Evolutionary conservation across 2,797 vertebrate species (phyloP).

Genomic region (Gouania willdenowi): DNA sequence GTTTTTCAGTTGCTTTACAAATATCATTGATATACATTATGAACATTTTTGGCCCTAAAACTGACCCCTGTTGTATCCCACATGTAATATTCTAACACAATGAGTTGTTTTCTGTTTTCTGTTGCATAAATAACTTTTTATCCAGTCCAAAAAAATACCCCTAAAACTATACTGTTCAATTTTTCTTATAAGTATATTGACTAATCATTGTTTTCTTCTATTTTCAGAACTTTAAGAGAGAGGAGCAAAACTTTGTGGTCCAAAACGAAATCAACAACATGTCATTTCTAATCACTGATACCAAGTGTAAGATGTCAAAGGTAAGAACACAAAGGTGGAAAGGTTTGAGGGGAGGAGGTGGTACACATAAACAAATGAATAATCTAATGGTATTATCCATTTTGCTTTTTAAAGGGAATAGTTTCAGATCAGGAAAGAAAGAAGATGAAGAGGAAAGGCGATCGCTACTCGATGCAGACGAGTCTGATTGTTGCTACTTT

Average conservation of each 20-base stretch:
- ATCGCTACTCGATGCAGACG: constrained; percentile 90
- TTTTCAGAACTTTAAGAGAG: constrained; percentile 92
- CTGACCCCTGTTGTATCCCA: too few relatives aligned
- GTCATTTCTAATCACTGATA: constrained; percentile 95
- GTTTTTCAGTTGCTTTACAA: too few relatives aligned
- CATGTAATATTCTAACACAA: too few relatives aligned
- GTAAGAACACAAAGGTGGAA: constrained; percentile 55
- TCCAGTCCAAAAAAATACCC: too few relatives aligned
- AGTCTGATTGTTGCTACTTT: constrained; percentile 94
- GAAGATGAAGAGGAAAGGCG: constrained; percentile 90
- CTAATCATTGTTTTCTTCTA: neutral
- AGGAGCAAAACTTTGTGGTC: constrained; percentile 96
- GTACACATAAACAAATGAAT: neutral
- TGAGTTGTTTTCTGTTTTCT: too few relatives aligned
- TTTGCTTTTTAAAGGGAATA: constrained; percentile 73
- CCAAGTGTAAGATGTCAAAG: constrained; percentile 97
- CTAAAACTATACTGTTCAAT: too few relatives aligned
- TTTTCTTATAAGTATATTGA: neutral
- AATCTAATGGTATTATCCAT: neutral
- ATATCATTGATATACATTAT: too few relatives aligned
- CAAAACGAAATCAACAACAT: constrained; percentile 99
- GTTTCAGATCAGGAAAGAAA: constrained; percentile 94
- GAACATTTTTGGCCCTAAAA: too few relatives aligned
- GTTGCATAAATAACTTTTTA: too few relatives aligned
- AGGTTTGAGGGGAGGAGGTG: too few relatives aligned